These are phyloP conservation scores for Leptopilina myrica DNA, from an alignment of 2,888 invertebrate species.

Conservation along the genomic window DNA sequence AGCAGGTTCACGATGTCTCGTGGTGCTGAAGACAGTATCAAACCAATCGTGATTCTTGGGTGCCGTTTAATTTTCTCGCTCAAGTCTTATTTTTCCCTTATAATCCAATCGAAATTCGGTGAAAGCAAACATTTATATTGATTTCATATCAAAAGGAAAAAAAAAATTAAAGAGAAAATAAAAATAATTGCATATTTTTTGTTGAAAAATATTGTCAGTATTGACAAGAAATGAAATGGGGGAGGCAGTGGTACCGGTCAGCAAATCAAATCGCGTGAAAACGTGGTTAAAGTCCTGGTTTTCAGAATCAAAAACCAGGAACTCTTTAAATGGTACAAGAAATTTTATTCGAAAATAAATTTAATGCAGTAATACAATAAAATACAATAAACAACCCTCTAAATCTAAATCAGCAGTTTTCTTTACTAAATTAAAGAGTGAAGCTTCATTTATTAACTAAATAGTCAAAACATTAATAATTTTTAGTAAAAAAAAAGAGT, in stretches of 20 bases:
- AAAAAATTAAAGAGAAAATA: not conserved
- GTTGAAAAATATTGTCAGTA: not conserved
- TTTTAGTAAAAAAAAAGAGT: too few species aligned
- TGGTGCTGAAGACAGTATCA: constrained; percentile 41
- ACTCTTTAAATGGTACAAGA: not conserved
- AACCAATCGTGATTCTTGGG: constrained; percentile 50
- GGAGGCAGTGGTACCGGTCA: not conserved
- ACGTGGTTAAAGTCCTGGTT: constrained; percentile 59
- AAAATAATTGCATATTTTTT: not conserved
- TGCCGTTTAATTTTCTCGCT: constrained; percentile 49
- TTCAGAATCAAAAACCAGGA: constrained; percentile 34
- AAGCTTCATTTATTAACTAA: too few species aligned
- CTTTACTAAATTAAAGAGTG: too few species aligned
- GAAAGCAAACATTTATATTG: too few species aligned
- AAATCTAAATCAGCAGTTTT: too few species aligned
- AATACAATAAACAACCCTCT: too few species aligned
- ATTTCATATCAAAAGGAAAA: not conserved
- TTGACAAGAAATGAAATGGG: not conserved
- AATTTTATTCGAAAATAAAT: not conserved
- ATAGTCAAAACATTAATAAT: too few species aligned
- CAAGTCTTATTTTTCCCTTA: constrained; percentile 42
- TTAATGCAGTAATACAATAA: too few species aligned
- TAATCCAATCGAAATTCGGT: constrained; percentile 7
- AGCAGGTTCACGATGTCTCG: constrained; percentile 47
- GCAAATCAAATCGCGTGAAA: constrained; percentile 52